Conservation (phyloP, 1,140 invertebrate species). For the Macrobrachium rosenbergii region DNA sequence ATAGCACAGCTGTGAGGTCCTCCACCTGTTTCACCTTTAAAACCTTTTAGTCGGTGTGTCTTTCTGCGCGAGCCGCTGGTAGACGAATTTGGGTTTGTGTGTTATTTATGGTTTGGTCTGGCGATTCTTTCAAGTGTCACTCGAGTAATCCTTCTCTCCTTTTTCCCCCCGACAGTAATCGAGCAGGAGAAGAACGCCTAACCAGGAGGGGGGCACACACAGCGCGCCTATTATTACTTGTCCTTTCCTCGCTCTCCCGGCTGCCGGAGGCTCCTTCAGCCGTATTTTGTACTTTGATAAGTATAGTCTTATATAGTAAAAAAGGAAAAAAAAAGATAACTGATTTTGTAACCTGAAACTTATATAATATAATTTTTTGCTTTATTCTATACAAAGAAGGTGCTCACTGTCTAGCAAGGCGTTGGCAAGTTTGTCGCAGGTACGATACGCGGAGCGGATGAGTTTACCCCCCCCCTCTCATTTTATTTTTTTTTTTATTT, state of each 20-base stretch:
- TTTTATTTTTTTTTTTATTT: constrained; percentile 20
- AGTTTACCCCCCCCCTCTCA: neutral
- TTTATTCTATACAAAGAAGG: constrained; percentile 43
- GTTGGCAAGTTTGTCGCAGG: constrained; percentile 38
- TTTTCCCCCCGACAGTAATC: constrained; percentile 37
- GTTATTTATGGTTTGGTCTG: neutral
- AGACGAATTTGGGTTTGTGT: neutral
- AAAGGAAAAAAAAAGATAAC: constrained; percentile 45
- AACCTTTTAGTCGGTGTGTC: no score
- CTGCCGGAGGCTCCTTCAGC: constrained; percentile 33
- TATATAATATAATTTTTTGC: constrained; percentile 35
- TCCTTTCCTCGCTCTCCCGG: neutral
- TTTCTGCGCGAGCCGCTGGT: no score
- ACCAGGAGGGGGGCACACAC: constrained; percentile 4
- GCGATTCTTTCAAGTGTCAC: no score
- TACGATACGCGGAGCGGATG: neutral
- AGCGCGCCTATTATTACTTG: constrained; percentile 27
- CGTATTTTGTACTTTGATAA: constrained; percentile 64
- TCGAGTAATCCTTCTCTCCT: neutral
- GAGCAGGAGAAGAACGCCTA: constrained; percentile 60
- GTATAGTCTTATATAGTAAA: constrained; percentile 49
- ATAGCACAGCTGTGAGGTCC: no score
- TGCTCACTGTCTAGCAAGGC: constrained; percentile 55
- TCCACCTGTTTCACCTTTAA: no score
- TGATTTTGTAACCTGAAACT: constrained; percentile 60